Base-by-base conservation (phyloP, 2,113 vertebrate genomes). In the Morone saxatilis region DNA sequence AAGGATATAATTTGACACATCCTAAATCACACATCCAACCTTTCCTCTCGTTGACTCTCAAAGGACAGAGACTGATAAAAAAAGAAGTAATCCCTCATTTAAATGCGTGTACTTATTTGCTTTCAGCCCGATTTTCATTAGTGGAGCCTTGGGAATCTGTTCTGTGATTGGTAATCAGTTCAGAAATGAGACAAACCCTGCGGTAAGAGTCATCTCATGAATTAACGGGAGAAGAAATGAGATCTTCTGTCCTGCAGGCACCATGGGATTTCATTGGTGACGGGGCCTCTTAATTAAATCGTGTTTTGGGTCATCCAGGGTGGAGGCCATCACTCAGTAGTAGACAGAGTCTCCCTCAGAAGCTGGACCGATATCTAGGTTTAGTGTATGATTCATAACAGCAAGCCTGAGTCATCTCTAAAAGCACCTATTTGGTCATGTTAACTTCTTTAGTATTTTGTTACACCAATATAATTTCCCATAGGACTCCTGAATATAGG, bases 61-160 rank as follows among this genome's bases (percentile, higher is more conserved):
- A 25, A 73, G 60, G 48, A 17, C 11, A 22, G 2, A 56, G 5
- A 51, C 20, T 48, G 40, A 51, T 43, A 11, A 25, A 65, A 57
- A 61, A 22, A 66, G 22, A 45, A 57, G n/a, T 19, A 51, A 76
- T 68, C 59, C 41, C 45, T 75, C n/a, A 48, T 77, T 84, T 61
- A 76, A 83, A 87, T 78, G 69, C 41, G 8, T 38, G 13, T 8
- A 4, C 71, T 81, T 20, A 17, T 69, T 78, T 73, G 68, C 62
- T 73, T 85, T 71, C 38, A 71, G 77, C 14, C 60, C 72, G 63
- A 70, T 72, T 91, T 84, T 80, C 69, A 86, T 91, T 81, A 89
- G 72, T 2, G 47, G 48, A 48, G 73, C 60, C 61, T 0, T 1
- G 67, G 70, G 78, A 80, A 36, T 65, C 53, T 9, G 19, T 31